phyloP scores from a whole-genome alignment of 2,797 vertebrate species.

The Rhinogobio ventralis region DNA sequence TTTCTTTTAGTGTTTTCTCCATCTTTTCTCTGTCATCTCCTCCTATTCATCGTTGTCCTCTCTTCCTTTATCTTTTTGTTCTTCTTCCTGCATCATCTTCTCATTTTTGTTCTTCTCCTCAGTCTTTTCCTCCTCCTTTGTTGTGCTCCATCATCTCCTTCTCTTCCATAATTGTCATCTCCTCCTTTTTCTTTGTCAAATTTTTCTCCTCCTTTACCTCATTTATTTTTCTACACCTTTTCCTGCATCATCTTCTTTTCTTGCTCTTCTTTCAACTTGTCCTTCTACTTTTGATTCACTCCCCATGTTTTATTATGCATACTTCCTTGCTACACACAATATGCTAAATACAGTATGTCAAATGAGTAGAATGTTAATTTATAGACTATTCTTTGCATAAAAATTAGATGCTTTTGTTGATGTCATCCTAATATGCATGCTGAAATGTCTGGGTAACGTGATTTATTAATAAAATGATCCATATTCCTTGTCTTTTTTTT shows the following conservation, averaged over 20 bases:
- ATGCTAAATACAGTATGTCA: not conserved
- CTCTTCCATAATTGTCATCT: not conserved
- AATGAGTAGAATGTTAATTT: not conserved
- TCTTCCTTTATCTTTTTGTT: not conserved
- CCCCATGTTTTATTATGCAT: not conserved
- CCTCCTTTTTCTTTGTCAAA: not conserved
- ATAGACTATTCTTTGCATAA: not conserved
- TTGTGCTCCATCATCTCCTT: not conserved
- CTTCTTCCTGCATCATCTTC: not conserved
- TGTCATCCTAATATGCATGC: not conserved
- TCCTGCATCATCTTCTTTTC: not conserved
- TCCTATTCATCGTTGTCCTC: not conserved
- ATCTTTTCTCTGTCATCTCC: not conserved
- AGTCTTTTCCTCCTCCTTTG: not conserved
- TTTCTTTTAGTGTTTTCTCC: not conserved
- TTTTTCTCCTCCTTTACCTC: not conserved
- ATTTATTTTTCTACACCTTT: not conserved
- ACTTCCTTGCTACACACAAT: not conserved
- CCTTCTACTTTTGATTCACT: not conserved
- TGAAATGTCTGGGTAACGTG: not conserved
- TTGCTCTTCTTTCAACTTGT: not conserved
- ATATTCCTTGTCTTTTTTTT: slow-evolving; percentile 37
- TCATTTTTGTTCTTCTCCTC: not conserved
- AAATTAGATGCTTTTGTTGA: not conserved
- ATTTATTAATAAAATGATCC: not conserved